Base-by-base conservation (phyloP, 2,888 invertebrate species). In the Thecocarcelia acutangulata region DNA sequence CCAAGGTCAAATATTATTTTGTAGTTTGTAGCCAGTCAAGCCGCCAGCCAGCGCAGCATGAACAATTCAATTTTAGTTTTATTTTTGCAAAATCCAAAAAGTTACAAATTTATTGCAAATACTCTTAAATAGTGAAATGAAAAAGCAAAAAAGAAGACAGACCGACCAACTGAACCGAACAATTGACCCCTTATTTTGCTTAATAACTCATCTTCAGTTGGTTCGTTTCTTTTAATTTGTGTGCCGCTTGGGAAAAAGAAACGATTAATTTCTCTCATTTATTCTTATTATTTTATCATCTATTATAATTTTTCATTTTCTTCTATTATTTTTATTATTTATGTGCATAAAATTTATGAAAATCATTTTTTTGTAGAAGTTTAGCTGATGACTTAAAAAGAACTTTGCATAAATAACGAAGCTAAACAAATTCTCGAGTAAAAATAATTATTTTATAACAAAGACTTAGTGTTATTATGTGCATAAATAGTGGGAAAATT, bases 181-280 rank as follows among this genome's bases (percentile, higher is more conserved):
- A 69, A 33, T 19, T 19, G 73, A 73, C 61, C 33, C 19, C 19
- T 42, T 73, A 33, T 33, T 33, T 33, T 33, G 33, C 33, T 33
- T 33, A 33, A 33, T 33, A 33, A 33, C 33, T 33, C 33, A 33
- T 33, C 33, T 33, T 33, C 33, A 33, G 33, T 33, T 5, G 33
- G 40, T 66, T 42, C 33, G n/a, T n/a, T n/a, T 37, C 15, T 59
- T 50, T 42, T 4, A 33, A 59, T 8, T 52, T 59, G 24, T 1
- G n/a, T 17, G 21, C n/a, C 13, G 37, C 48, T 40, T 28, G 19
- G 37, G 19, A 50, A 61, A 74, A 46, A 12, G 17, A 40, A 58
- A 37, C 56, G 63, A 74, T 74, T 74, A 64, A 74, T 74, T 74
- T 40, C 73, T 74, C 64, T 74, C 9, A 66, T 66, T 74, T 66